Conservation (phyloP, 1,140 invertebrate genomes). For the Hesperophylax magnus region DNA sequence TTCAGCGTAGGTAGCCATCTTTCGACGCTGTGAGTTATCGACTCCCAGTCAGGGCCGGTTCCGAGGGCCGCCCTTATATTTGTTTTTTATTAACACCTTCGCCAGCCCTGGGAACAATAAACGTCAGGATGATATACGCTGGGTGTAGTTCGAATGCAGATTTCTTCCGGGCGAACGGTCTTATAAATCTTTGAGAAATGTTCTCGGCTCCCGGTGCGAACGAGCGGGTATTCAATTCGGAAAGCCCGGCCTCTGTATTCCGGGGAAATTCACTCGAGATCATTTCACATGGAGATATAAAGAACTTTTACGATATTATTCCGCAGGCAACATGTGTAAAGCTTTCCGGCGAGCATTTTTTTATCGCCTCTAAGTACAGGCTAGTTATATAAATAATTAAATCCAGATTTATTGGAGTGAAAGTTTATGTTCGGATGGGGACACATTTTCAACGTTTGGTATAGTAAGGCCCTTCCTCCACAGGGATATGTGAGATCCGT, state of each 20-base stretch:
- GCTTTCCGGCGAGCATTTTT: no score
- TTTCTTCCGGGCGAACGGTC: slow-evolving; percentile 51
- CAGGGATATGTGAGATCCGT: no score
- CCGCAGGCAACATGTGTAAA: neutral
- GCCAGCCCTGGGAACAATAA: slow-evolving; percentile 54
- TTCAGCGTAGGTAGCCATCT: no score
- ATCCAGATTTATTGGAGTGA: no score
- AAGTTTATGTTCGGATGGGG: no score
- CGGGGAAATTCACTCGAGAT: slow-evolving; percentile 13
- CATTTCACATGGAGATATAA: neutral
- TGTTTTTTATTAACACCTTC: slow-evolving; percentile 58
- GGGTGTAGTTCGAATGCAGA: slow-evolving; percentile 55
- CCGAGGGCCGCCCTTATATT: slow-evolving; percentile 51
- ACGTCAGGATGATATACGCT: slow-evolving; percentile 56
- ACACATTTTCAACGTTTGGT: no score
- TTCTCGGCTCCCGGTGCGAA: slow-evolving; percentile 33
- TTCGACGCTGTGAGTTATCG: slow-evolving; percentile 49
- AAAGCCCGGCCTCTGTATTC: neutral
- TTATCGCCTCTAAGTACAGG: no score
- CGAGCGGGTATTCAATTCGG: slow-evolving; percentile 24
- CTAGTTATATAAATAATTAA: no score
- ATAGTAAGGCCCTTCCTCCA: no score
- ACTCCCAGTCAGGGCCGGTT: slow-evolving; percentile 47
- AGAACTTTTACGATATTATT: slow-evolving; percentile 4
- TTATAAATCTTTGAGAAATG: slow-evolving; percentile 52